These are phyloP conservation scores for Chymomyza fuscimana DNA, from an alignment of 2,888 invertebrate genomes.

Conservation along the genomic window DNA sequence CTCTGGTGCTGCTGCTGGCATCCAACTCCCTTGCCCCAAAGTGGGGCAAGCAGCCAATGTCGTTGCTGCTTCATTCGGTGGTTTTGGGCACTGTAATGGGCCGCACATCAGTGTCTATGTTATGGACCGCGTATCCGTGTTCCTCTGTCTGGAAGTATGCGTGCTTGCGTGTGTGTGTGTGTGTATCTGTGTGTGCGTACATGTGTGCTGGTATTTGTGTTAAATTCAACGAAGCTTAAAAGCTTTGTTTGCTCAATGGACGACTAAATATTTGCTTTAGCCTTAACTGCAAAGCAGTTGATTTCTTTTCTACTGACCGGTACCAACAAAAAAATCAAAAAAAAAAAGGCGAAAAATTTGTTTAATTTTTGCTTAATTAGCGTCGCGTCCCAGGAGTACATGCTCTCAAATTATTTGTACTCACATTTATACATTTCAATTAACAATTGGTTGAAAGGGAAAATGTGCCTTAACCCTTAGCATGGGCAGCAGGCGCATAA, in stretches of 20 bases:
- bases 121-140: not conserved
- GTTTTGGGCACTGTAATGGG: slow-evolving; percentile 45
- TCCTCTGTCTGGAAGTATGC: not conserved
- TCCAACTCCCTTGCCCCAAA: slow-evolving; percentile 14
- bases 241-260: slow-evolving; percentile 20
- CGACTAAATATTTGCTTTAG: slow-evolving; percentile 16
- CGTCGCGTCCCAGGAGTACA: not conserved
- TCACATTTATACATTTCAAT: not conserved
- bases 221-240: slow-evolving; percentile 67
- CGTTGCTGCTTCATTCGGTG: slow-evolving; percentile 21
- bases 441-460: not conserved
- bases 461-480: not conserved
- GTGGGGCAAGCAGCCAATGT: not conserved
- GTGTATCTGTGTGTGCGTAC: slow-evolving; percentile 8
- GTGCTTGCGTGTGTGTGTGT: slow-evolving; percentile 20
- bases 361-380: slow-evolving; percentile 7
- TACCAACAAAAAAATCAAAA: not conserved
- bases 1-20: slow-evolving; percentile 14
- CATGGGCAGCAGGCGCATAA: not conserved
- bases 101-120: slow-evolving; percentile 28
- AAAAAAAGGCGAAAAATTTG: not conserved
- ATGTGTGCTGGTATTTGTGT: slow-evolving; percentile 38
- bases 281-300: slow-evolving; percentile 7
- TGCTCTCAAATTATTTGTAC: not conserved
- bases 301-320: not conserved